Conservation (phyloP, 2,113 vertebrate species). For the Gasterosteus aculeatus region DNA sequence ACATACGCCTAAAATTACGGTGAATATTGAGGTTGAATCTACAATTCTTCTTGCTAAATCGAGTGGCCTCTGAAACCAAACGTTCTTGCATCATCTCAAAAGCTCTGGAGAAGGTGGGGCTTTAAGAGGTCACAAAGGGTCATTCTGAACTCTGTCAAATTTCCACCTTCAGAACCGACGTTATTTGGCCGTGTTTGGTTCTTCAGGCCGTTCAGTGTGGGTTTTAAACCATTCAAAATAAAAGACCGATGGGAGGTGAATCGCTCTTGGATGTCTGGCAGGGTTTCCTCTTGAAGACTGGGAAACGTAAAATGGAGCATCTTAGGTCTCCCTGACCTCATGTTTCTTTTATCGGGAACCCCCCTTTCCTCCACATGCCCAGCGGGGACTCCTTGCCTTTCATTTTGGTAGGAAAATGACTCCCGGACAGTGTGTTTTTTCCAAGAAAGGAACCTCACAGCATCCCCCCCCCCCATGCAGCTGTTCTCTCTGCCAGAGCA, state of each 20-base stretch:
- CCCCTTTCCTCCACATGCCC: conserved; percentile 23
- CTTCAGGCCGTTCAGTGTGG: background rate
- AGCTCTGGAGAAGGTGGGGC: background rate
- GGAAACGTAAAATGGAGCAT: background rate
- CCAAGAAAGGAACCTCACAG: background rate
- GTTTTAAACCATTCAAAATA: conserved; percentile 18
- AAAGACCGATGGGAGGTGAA: background rate
- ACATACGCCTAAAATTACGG: background rate
- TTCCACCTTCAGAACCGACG: background rate
- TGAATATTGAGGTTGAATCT: background rate
- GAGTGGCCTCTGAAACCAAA: background rate
- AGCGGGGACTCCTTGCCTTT: background rate
- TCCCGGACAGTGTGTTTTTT: background rate
- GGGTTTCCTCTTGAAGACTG: background rate
- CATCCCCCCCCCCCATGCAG: background rate
- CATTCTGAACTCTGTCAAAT: background rate
- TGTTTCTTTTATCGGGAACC: conserved; percentile 13
- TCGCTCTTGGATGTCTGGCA: background rate
- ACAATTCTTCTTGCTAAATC: background rate
- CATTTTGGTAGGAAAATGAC: background rate
- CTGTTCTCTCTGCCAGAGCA: background rate
- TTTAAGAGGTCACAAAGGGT: background rate
- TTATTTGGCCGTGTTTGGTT: background rate
- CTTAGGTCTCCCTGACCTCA: background rate
- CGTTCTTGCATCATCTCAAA: background rate